Percentiles rank a stretch among this genome's conserved stretches.
Evolutionary conservation across 37 sponge, comb jelly and placozoan species (phyloP).

Genomic region (Halichondria panicea): DNA sequence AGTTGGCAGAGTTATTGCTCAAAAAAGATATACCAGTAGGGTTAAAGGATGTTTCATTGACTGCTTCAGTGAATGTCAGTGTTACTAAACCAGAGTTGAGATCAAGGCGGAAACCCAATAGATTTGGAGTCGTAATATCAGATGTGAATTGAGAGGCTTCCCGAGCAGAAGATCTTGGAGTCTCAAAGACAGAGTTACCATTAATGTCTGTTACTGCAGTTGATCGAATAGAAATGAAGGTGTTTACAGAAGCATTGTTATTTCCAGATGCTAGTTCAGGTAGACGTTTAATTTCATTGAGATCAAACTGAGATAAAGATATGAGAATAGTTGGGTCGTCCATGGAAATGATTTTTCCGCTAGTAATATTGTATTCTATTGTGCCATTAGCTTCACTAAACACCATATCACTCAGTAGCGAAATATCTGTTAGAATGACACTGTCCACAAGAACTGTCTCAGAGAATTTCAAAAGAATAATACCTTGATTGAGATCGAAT

Average conservation of each 20-base stretch:
- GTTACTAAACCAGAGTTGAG: conserved; percentile 68
- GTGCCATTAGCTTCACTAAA: conserved; percentile 6
- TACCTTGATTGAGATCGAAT: conserved; percentile 71
- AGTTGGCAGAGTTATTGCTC: conserved; percentile 31
- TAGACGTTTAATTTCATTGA: conserved; percentile 63
- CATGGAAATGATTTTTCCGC: conserved; percentile 35
- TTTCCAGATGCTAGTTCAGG: conserved; percentile 44
- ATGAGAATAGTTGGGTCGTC: conserved; percentile 62
- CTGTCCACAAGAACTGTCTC: conserved; percentile 65
- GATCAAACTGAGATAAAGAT: conserved; percentile 58
- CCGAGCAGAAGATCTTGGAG: conserved; percentile 20
- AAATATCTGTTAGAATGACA: conserved; percentile 52
- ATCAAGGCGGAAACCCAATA: conserved; percentile 63
- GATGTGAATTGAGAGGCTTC: conserved; percentile 36
- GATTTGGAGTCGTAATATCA: conserved; percentile 65
- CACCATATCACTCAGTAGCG: conserved; percentile 34
- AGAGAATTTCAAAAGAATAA: conserved; percentile 60
- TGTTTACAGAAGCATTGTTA: conserved; percentile 49
- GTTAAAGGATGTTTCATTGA: conserved; percentile 60
- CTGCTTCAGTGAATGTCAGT: conserved; percentile 79
- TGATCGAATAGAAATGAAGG: conserved; percentile 55
- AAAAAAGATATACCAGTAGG: conserved; percentile 43
- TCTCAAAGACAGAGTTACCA: conserved; percentile 54
- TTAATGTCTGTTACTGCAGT: conserved; percentile 62
- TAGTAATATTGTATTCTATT: conserved; percentile 57